phyloP scores from a whole-genome alignment of 2,888 invertebrate genomes.

The Ormyrus pomaceus region DNA sequence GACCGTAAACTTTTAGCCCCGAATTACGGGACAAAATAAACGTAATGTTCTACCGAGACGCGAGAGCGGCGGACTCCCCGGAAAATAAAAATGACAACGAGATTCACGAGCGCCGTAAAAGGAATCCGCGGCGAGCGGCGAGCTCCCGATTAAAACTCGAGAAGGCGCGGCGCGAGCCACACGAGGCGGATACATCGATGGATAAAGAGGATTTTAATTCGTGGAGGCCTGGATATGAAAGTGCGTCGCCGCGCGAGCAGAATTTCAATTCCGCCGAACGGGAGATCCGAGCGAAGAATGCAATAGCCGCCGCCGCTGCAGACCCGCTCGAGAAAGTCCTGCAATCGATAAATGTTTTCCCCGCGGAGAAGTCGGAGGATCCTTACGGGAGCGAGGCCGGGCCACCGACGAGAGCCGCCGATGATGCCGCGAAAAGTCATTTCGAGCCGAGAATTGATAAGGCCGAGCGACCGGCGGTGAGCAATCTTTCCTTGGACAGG shows the following conservation, averaged over 20 bases:
- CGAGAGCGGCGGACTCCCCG: neutral
- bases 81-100: neutral
- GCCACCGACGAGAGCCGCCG: neutral
- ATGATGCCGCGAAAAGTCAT: slow-evolving; percentile 48
- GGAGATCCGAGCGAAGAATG: neutral
- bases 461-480: neutral
- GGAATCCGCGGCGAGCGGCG: slow-evolving; percentile 12
- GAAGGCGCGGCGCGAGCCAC: neutral
- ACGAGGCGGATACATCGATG: neutral
- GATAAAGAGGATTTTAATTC: slow-evolving; percentile 13
- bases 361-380: slow-evolving; percentile 21
- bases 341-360: slow-evolving; percentile 50
- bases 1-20: neutral
- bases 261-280: neutral
- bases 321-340: slow-evolving; percentile 35
- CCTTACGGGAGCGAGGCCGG: slow-evolving; percentile 5
- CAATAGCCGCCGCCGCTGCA: neutral
- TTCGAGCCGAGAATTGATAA: slow-evolving; percentile 28
- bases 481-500: neutral
- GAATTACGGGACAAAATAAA: slow-evolving; percentile 9
- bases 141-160: slow-evolving; percentile 7
- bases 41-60: slow-evolving; percentile 16
- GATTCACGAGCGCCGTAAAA: slow-evolving; percentile 13
- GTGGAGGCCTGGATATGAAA: neutral
- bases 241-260: neutral